Base-by-base conservation (phyloP, 2,888 invertebrate genomes). In the Patella ulyssiponensis region DNA sequence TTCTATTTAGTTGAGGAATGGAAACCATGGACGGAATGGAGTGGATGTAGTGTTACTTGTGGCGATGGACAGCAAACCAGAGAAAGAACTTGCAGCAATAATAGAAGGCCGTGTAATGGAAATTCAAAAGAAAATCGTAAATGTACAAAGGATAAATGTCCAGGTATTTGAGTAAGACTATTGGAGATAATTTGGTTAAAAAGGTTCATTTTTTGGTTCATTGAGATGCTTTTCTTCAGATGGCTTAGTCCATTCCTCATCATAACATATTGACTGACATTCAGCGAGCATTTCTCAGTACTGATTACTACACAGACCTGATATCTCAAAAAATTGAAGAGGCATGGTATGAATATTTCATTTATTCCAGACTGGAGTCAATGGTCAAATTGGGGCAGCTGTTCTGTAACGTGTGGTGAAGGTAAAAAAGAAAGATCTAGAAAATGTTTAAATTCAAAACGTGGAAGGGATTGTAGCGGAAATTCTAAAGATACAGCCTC, bases 321-420 rank as follows among this genome's bases (percentile, higher is more conserved):
- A 3, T 27, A 2, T 27, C 27, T 27, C 27, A 27, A 27, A 2
- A 27, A 27, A 27, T 27, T 27, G n/a, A n/a, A 27, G 27, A 27
- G 27, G 27, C 3, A 27, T 27, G 3, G 3, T 27, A 27, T 27
- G 27, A 27, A 27, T 27, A 27, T 27, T 27, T 27, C 3, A 27
- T 27, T 27, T 27, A 2, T 27, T 27, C 27, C 3, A 20, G 27
- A 9, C 4, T 20, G 56, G 56, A 15, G 27, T 17, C 12, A 54
- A 17, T 73, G 73, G 73, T 17, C 27, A 23, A 33, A 56, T 20
- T 73, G 73, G 73, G 23, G 11, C 11, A 15, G 14, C 12, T 75
- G 75, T 17, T 52, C 69, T 75, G 75, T 75, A 23, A 75, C 70
- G 27, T 75, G 75, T 69, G 70, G 75, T 4, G 44, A 11, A 20